Base-by-base conservation (phyloP, 2,797 vertebrate genomes). In the Eulemur mongoz region DNA sequence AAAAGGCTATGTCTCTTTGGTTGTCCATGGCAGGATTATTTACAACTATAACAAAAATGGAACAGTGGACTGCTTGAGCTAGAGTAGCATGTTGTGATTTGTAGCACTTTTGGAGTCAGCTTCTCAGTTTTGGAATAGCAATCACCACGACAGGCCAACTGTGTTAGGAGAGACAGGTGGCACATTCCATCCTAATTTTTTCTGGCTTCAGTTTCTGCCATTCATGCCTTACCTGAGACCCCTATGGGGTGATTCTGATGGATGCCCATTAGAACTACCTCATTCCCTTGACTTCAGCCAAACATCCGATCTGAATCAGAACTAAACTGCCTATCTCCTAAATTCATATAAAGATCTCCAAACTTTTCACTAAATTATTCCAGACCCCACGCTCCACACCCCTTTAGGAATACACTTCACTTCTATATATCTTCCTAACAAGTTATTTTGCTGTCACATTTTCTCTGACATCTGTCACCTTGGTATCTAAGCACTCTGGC, bases 381-480 rank as follows among this genome's bases (percentile, higher is more conserved):
- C 67, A 90, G 54, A 87, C 38, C 23, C 59, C 2, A 40, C 5
- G 18, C 13, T 91, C 94, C 81, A 76, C 4, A 65, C 30, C 35
- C 35, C 43, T 87, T 80, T 43, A 95, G 92, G 76, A 96, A 94
- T 70, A 54, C 27, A 54, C 35, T 84, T 40, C 61, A 85, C 75
- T 90, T 91, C 89, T 94, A 65, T 92, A 81, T 61, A 90, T 95
- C 94, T 97, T 93, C 84, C 63, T 95, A 94, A 82, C 92, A 97
- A 92, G 94, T 92, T 95, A 96, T 86, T 96, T 88, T 96, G 57
- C 88, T 97, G 88, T 97, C 95, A 96, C 80, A 65, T 94, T 97
- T 96, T 84, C 94, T 94, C 91, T 94, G 96, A 96, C 1, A 3
- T 87, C 96, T 98, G 96, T 98, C 97, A 97, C 96, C 91, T 96